A percentile compares a stretch with the other conserved stretches of the same genome.
Conservation (phyloP, 2,113 vertebrate genomes). For the Nesoenas mayeri region DNA sequence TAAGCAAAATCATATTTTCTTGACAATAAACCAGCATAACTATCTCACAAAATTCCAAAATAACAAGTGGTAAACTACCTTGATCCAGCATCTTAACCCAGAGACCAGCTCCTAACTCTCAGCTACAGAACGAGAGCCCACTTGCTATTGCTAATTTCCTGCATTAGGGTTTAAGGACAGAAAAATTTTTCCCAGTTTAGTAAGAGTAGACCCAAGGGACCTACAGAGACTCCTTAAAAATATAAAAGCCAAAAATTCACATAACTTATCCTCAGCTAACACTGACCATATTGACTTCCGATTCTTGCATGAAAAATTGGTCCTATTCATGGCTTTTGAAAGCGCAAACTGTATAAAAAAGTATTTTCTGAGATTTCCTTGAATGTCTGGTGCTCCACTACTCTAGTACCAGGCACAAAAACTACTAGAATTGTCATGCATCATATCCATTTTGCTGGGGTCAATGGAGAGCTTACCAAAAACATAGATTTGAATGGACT, state of each 20-base stretch:
- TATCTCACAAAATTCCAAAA: background rate
- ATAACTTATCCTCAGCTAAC: background rate
- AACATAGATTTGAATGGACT: background rate
- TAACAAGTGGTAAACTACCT: background rate
- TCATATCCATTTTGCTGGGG: background rate
- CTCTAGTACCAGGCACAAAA: background rate
- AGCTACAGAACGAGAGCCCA: background rate
- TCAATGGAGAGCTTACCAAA: constrained; percentile 1
- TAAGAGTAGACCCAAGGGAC: background rate
- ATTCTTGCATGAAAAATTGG: background rate
- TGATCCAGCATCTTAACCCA: background rate
- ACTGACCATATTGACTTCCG: background rate
- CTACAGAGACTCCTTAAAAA: background rate
- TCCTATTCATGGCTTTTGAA: background rate
- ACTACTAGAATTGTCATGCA: background rate
- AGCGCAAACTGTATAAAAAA: background rate
- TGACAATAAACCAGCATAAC: background rate
- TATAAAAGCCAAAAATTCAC: background rate
- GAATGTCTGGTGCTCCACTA: background rate
- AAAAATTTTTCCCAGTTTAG: background rate
- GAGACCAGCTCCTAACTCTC: background rate
- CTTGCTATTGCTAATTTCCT: background rate
- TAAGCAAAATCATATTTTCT: background rate
- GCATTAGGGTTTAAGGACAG: background rate
- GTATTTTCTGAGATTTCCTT: background rate